phyloP scores from a whole-genome alignment of 1,140 invertebrate genomes.

The Hirudo medicinalis region DNA sequence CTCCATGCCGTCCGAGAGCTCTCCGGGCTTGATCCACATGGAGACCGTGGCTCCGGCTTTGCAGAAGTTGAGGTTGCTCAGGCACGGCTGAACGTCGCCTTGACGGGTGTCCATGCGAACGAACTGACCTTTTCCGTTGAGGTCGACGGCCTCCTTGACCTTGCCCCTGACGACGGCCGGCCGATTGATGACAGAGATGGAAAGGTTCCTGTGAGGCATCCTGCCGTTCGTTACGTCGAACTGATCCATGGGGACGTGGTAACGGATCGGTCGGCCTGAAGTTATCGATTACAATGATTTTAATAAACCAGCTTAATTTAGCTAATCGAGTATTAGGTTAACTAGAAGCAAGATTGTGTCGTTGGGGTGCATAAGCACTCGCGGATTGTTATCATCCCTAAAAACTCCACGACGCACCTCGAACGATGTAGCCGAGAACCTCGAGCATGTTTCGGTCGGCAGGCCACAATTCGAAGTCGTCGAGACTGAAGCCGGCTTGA shows the following conservation, averaged over 20 bases:
- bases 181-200: conserved; percentile 26
- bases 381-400: too few relatives aligned
- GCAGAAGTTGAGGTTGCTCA: conserved; percentile 36
- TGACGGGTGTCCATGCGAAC: conserved; percentile 27
- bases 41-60: conserved; percentile 34
- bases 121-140: conserved; percentile 33
- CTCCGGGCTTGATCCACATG: conserved; percentile 31
- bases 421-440: conserved; percentile 14
- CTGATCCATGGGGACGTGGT: conserved; percentile 32
- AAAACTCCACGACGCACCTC: conserved; percentile 10
- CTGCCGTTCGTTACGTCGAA: conserved; percentile 18
- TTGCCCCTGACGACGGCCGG: conserved; percentile 33
- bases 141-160: conserved; percentile 30
- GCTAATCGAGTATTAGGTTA: too few relatives aligned
- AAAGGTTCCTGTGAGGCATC: conserved; percentile 27
- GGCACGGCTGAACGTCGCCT: conserved; percentile 29
- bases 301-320: too few relatives aligned
- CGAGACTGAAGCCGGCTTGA: neutral
- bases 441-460: conserved; percentile 14
- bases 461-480: conserved; percentile 15
- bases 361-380: too few relatives aligned
- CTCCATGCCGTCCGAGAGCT: conserved; percentile 28
- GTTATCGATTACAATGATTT: too few relatives aligned
- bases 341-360: too few relatives aligned
- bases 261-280: conserved; percentile 29